Conservation (phyloP, 2,888 invertebrate genomes). For the Cheilosia urbana region DNA sequence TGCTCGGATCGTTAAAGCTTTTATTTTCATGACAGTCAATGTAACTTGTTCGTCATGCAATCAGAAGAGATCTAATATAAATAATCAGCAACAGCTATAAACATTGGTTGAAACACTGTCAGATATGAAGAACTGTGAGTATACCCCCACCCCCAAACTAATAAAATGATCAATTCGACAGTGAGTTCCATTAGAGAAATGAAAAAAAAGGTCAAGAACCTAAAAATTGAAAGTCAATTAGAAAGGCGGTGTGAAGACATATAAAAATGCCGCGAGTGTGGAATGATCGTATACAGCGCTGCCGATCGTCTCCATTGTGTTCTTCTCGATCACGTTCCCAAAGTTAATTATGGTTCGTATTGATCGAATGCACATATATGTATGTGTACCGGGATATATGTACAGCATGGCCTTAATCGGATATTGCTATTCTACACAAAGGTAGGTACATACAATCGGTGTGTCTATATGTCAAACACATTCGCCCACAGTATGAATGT, state of each 20-base stretch:
- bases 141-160: neutral
- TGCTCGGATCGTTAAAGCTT: slow-evolving; percentile 22
- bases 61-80: slow-evolving; percentile 1
- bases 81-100: slow-evolving; percentile 6
- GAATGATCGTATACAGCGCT: neutral
- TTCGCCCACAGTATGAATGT: slow-evolving; percentile 6
- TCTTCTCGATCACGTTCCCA: slow-evolving; percentile 46
- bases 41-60: slow-evolving; percentile 10
- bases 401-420: slow-evolving; percentile 60
- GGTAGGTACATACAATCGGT: neutral
- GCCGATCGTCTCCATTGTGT: slow-evolving; percentile 26
- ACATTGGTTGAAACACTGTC: neutral
- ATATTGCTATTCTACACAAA: slow-evolving; percentile 16
- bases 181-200: slow-evolving; percentile 25
- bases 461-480: slow-evolving; percentile 25
- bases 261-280: slow-evolving; percentile 27
- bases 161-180: slow-evolving; percentile 19
- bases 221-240: slow-evolving; percentile 70
- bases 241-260: slow-evolving; percentile 47
- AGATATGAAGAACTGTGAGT: neutral
- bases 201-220: slow-evolving; percentile 68
- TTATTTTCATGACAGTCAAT: slow-evolving; percentile 8
- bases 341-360: slow-evolving; percentile 47
- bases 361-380: slow-evolving; percentile 39
- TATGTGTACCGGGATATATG: slow-evolving; percentile 13